Evolutionary conservation across 2,888 invertebrate genomes (phyloP), one percentile per base, ranked within the genome.

Genomic region (Camponotus fellah): DNA sequence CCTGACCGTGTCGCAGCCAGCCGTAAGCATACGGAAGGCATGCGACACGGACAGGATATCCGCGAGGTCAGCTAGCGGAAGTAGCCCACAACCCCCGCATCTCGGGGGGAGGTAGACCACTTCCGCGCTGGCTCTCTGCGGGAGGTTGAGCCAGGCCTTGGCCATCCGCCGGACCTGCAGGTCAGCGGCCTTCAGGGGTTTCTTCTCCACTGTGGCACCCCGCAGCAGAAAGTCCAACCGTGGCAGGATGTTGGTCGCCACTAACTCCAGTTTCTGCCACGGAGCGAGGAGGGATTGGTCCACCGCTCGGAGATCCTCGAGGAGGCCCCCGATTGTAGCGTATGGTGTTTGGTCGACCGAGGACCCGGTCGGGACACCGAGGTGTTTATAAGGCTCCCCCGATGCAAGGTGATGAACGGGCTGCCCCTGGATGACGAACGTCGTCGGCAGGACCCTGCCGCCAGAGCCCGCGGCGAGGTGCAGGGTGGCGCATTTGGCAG

Each of bases 131-230:
- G 92, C 92, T 2, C 93, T 53, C 72, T 91, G 91, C 0, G 93
- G 92, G 6, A 94, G 89, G 77, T 91, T 74, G 64, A 94, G 71
- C 93, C 93, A 93, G 0, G n/a, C 10, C 49, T 93, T 93, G 0
- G 82, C 82, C 3, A 75, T 2, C 0, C 9, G 40, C 53, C 81
- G 14, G 6, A 93, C 46, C 0, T 79, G 34, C 2, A 77, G 83
- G 72, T 94, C 93, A 3, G 86, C 87, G 10, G 66, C 68, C 43
- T 71, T 86, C 3, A 94, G 69, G 0, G 85, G 79, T 6, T 26
- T 83, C 40, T 92, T 92, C 34, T 86, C 79, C 0, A 93, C 88
- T 0, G 85, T 62, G 17, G 88, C 86, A 0, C 92, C 91, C 21
- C 92, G 72, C 43, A 94, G 86, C 17, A 90, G 86, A 69, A 92